These are phyloP conservation scores for Sciurus vulgaris DNA, from an alignment of 2,797 vertebrate species.

Conservation along the genomic window DNA sequence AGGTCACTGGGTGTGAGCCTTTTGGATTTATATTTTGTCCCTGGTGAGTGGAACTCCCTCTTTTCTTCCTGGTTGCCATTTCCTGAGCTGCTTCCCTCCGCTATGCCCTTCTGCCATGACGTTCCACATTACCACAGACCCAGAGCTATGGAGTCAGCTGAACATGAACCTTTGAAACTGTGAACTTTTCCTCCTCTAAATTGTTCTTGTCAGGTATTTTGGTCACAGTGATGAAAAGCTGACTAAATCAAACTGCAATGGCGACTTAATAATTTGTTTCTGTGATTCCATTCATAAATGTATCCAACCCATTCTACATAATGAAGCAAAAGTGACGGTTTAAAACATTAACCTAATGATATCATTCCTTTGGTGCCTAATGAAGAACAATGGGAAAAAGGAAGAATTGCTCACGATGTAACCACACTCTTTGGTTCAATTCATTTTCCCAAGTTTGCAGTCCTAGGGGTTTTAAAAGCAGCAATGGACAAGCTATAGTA, in stretches of 20 bases:
- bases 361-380: background rate
- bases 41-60: no score
- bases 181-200: no score
- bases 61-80: no score
- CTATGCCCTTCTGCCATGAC: no score
- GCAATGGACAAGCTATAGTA: slow-evolving; percentile 9
- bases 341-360: background rate
- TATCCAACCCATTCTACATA: background rate
- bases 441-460: slow-evolving; percentile 26
- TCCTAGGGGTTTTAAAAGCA: background rate
- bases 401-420: slow-evolving; percentile 11
- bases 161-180: no score
- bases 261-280: background rate
- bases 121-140: no score
- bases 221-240: no score
- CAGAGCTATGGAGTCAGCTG: no score
- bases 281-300: background rate
- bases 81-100: no score
- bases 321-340: background rate
- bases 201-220: no score
- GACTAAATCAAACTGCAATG: background rate
- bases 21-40: no score
- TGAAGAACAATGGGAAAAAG: background rate
- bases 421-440: background rate
- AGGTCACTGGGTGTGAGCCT: no score